These are phyloP conservation scores for Bombus pascuorum DNA, from an alignment of 1,140 invertebrate genomes.

Conservation along the genomic window DNA sequence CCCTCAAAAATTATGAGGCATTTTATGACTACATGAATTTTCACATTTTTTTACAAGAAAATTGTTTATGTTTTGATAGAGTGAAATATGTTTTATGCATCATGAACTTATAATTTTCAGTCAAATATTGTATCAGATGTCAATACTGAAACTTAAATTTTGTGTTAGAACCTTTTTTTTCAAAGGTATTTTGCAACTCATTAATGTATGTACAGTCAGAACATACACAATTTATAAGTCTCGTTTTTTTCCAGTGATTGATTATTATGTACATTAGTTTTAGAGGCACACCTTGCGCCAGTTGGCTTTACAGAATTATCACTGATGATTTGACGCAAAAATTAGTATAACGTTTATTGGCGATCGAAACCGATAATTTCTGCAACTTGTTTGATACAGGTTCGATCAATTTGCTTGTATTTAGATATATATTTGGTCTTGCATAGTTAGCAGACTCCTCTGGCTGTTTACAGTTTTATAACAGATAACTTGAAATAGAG, in stretches of 20 bases:
- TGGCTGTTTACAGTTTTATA: conserved; percentile 48
- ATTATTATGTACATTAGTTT: conserved; percentile 67
- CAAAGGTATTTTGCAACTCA: conserved; percentile 45
- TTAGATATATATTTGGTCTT: conserved; percentile 46
- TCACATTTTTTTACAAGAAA: conserved; percentile 49
- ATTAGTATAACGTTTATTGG: conserved; percentile 25
- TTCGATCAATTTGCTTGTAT: conserved; percentile 23
- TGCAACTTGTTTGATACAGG: conserved; percentile 16
- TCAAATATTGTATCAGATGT: conserved; percentile 37
- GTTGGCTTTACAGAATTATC: conserved; percentile 55
- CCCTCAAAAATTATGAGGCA: conserved; percentile 33
- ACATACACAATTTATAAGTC: conserved; percentile 53
- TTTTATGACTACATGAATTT: conserved; percentile 35
- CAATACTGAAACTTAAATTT: conserved; percentile 61
- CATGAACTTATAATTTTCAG: conserved; percentile 18
- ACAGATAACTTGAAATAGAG: conserved; percentile 56
- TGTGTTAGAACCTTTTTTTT: conserved; percentile 40
- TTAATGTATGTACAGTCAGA: conserved; percentile 52
- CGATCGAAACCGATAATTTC: conserved; percentile 8
- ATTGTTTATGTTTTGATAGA: conserved; percentile 14
- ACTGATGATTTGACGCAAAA: conserved; percentile 47
- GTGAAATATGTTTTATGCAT: conserved; percentile 6
- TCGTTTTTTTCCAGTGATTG: conserved; percentile 46
- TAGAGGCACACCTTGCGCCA: conserved; percentile 63
- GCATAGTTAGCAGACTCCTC: conserved; percentile 47